phyloP scores from a whole-genome alignment of 2,797 vertebrate genomes.

The Hybognathus amarus region DNA sequence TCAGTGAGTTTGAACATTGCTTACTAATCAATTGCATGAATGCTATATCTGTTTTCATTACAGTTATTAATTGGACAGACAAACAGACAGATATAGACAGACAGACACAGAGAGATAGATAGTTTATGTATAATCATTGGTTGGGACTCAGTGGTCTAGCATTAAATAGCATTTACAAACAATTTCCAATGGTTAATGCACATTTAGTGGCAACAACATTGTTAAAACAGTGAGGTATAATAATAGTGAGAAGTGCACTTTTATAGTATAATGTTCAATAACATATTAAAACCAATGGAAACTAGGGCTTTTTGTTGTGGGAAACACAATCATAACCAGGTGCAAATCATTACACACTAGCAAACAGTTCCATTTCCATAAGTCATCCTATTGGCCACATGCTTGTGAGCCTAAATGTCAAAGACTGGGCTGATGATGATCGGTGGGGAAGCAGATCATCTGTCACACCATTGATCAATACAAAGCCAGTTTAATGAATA shows the following conservation, averaged over 20 bases:
- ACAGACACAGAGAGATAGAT: neutral
- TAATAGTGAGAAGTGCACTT: neutral
- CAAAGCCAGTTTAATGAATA: conserved; percentile 2
- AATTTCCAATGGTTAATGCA: neutral
- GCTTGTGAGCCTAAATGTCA: neutral
- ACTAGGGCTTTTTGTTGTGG: neutral
- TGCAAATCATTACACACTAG: neutral
- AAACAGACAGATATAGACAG: neutral
- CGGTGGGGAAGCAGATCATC: neutral
- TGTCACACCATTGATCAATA: neutral
- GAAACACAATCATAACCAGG: neutral
- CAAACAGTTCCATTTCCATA: conserved; percentile 1
- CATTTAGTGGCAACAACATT: neutral
- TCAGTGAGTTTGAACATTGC: neutral
- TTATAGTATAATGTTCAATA: neutral
- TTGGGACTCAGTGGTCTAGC: too few relatives aligned
- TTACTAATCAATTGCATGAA: neutral
- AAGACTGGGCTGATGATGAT: neutral
- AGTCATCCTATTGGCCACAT: neutral
- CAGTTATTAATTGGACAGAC: neutral
- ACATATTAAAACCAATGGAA: neutral
- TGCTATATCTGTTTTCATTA: neutral
- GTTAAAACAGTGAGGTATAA: neutral
- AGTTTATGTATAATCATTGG: too few relatives aligned
- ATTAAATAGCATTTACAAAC: too few relatives aligned